Base-by-base conservation (phyloP, 1,140 invertebrate genomes). In the Neodiprion virginianus region DNA sequence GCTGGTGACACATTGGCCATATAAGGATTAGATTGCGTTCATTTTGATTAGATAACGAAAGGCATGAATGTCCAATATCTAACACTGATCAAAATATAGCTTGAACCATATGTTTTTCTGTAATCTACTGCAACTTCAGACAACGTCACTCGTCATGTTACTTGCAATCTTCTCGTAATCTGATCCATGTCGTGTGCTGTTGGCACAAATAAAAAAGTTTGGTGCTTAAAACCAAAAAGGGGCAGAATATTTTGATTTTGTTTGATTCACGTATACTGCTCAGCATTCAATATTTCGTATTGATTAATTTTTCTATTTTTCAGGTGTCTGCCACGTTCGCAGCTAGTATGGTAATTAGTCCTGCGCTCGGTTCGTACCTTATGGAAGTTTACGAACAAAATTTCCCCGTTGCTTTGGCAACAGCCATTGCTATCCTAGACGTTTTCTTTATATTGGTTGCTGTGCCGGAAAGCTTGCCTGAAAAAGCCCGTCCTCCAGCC, bases 361-460 rank as follows among this genome's bases (percentile, higher is more conserved):
- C 98, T 21, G 97, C 98, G 10, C 89, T 99, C 66, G 98, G 98
- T 72, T 96, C 97, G 74, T 99, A 98, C 84, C 91, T 99, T 53
- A 96, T 95, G 90, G 92, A 94, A 80, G 89, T 92, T 72, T 99
- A 98, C 88, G 96, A 95, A 76, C 96, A 98, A 83, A 96, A 95
- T 84, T 90, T 98, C 73, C 98, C 99, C 2, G 97, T 99, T n/a
- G 96, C 97, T 72, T 89, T 99, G 66, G 97, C 98, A 14, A 98
- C 98, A 1, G 94, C 97, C 28, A 95, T 99, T 69, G 97, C 98
- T 67, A 90, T 99, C 69, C 90, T 99, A 76, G 99, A 99, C 90
- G 95, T 99, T 28, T 95, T 99, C 88, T 99, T 99, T 88, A 99
- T 99, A 81, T 91, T 99, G 81, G 96, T 99, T 28, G 96, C 96